Conservation (phyloP, 2,888 invertebrate species). For the Zelleria hepariella region DNA sequence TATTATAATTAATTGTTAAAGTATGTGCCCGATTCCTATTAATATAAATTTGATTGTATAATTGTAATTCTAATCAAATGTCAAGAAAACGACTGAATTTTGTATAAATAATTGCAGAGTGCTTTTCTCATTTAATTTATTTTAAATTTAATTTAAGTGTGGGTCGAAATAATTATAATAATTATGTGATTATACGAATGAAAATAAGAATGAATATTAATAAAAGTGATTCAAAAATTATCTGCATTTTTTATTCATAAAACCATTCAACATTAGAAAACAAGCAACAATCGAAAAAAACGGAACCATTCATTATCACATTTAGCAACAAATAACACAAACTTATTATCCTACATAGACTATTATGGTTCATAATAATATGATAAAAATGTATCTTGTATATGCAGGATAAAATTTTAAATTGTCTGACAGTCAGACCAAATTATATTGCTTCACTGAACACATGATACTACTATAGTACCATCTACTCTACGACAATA, state of each 20-base stretch:
- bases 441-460: too few species aligned
- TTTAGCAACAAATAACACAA: not conserved
- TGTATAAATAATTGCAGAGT: conserved; percentile 69
- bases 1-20: conserved; percentile 39
- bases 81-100: conserved; percentile 66
- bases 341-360: too few species aligned
- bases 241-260: conserved; percentile 19
- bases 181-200: conserved; percentile 69
- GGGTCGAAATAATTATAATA: conserved; percentile 62
- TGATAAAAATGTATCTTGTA: too few species aligned
- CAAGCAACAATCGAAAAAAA: not conserved
- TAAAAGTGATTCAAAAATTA: conserved; percentile 53
- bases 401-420: too few species aligned
- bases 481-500: too few species aligned
- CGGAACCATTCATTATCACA: not conserved
- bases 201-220: conserved; percentile 63
- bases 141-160: conserved; percentile 66
- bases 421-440: too few species aligned
- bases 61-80: conserved; percentile 63
- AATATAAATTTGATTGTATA: conserved; percentile 65
- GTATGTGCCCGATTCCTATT: conserved; percentile 70
- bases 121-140: conserved; percentile 63
- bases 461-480: too few species aligned
- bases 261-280: not conserved
- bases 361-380: too few species aligned